Evolutionary conservation across 2,113 vertebrate species (phyloP), one percentile per base, ranked within the genome.

Genomic region (Calypte anna): DNA sequence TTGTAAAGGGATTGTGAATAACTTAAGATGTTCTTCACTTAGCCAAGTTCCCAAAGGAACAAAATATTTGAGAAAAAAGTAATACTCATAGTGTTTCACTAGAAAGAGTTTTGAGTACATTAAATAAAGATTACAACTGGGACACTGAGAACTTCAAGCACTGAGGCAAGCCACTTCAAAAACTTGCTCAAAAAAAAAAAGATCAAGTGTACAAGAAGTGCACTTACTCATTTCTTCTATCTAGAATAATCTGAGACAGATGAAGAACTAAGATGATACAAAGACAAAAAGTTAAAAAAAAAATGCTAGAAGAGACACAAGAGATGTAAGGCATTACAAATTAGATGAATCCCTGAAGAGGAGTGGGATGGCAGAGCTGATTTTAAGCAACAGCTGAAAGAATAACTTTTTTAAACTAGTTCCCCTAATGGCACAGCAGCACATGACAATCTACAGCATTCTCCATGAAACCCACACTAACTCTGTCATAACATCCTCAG

Each of bases 11-110:
- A 93, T 55, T 86, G 86, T 88, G 86, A 95, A 88, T 54, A 96
- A 93, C 43, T 72, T 94, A 89, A 69, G 63, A 96, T 69, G 25
- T 82, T 94, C 91, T 86, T 63, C 48, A 69, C 78, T 92, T 94
- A 92, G 87, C 33, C 43, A 85, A 70, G 67, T 67, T 91, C 95
- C 87, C 91, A 93, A 43, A 94, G 90, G 85, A 85, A 85, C 51
- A 95, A 88, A 91, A 88, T 94, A 83, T 92, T 90, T 95, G 76
- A 96, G 68, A 93, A 95, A 77, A 86, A 93, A 94, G 88, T 82
- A 86, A 89, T 79, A 93, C 57, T 86, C 92, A 76, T 53, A 84
- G 86, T 40, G 13, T 82, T 90, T 94, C 85, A 93, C 64, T 77
- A 83, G 51, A 86, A 95, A 74, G 85, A 85, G 43, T 77, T 95